Conservation (phyloP, 2,888 invertebrate genomes). For the Digitonthophagus gazella region DNA sequence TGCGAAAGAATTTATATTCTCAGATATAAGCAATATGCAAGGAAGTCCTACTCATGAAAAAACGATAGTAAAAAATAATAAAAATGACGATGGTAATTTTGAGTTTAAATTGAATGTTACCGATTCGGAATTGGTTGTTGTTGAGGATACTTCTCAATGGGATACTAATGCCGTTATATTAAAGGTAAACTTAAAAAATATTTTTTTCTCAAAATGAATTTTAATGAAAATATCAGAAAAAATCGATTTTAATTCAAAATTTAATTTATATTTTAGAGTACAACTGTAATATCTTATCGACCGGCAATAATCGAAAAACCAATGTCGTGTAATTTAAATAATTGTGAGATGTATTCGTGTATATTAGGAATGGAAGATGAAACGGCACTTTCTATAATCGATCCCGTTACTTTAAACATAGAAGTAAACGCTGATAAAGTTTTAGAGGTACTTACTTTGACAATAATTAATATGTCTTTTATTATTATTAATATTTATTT, state of each 20-base stretch:
- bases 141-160: slow-evolving; percentile 83
- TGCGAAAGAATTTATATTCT: slow-evolving; percentile 73
- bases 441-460: slow-evolving; percentile 48
- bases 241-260: too few relatives aligned
- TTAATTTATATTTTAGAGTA: slow-evolving; percentile 64
- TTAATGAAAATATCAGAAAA: not conserved
- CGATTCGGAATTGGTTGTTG: slow-evolving; percentile 91
- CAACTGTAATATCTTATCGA: slow-evolving; percentile 82
- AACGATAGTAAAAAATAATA: slow-evolving; percentile 32
- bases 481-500: slow-evolving; percentile 16
- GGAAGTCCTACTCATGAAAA: slow-evolving; percentile 31
- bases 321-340: slow-evolving; percentile 82
- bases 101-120: slow-evolving; percentile 92
- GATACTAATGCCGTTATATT: slow-evolving; percentile 94
- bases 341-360: slow-evolving; percentile 89
- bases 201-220: not conserved
- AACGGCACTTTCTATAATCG: slow-evolving; percentile 91
- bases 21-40: slow-evolving; percentile 42
- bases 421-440: slow-evolving; percentile 58
- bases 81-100: slow-evolving; percentile 52
- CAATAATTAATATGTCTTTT: not conserved
- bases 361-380: slow-evolving; percentile 83
- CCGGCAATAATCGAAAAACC: slow-evolving; percentile 69
- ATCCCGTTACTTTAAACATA: slow-evolving; percentile 83
- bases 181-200: slow-evolving; percentile 60